Percentiles rank a stretch among this genome's conserved stretches.
Evolutionary conservation across 64 coral and sea anemone genomes (phyloP).

Genomic region (Cladopsammia gracilis): DNA sequence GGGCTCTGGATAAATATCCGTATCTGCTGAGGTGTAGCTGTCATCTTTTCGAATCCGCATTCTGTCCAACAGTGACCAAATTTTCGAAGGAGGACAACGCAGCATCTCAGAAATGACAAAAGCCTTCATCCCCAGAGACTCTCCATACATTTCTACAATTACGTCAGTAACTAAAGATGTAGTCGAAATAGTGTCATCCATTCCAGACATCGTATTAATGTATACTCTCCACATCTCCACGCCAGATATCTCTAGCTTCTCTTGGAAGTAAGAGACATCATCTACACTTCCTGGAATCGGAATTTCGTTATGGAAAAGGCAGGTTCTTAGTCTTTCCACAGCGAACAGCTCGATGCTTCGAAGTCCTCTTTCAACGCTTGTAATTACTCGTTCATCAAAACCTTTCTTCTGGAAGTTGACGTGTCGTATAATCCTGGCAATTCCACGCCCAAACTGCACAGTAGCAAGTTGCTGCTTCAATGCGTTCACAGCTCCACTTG

Average conservation of each 20-base stretch:
- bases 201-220: neutral
- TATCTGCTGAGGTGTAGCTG: neutral
- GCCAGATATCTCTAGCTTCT: constrained; percentile 24
- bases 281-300: constrained; percentile 51
- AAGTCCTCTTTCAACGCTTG: neutral
- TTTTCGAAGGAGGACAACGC: neutral
- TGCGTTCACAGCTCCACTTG: neutral
- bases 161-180: constrained; percentile 35
- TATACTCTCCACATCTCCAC: constrained; percentile 61
- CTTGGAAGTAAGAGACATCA: constrained; percentile 66
- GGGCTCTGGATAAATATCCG: constrained; percentile 26
- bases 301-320: constrained; percentile 24
- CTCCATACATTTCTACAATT: constrained; percentile 33
- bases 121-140: constrained; percentile 25
- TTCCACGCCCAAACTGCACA: constrained; percentile 37
- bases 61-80: constrained; percentile 34
- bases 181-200: neutral
- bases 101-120: constrained; percentile 51
- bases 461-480: constrained; percentile 19
- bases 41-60: constrained; percentile 56
- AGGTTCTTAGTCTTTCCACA: constrained; percentile 21
- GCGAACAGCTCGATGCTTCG: constrained; percentile 25
- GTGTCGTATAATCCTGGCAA: constrained; percentile 54
- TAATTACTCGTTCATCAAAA: neutral
- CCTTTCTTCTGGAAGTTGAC: constrained; percentile 8